Base-by-base conservation (phyloP, 2,888 invertebrate genomes). In the Euproctis similis region DNA sequence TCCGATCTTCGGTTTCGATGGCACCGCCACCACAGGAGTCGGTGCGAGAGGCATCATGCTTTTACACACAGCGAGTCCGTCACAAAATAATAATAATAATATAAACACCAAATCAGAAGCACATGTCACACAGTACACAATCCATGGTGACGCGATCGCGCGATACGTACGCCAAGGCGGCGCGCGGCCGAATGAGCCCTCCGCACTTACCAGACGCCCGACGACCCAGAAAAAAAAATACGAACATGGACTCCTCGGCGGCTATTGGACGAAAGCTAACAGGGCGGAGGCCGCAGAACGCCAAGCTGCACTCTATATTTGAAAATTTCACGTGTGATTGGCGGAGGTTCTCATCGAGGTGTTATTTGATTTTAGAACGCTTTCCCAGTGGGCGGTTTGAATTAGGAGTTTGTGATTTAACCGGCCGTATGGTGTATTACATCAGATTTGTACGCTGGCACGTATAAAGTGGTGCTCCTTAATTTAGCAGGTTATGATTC, bases 11-110 rank as follows among this genome's bases (percentile, higher is more conserved):
- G 96, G 95, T 85, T 94, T 95, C 56, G 92, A 92, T 70, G 94
- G 93, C 88, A 95, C 92, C 85, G 94, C 92, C 82, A 93, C 92
- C 82, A 94, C 92, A 86, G 94, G 93, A 75, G 94, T 94, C 87
- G 94, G 94, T 89, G 95, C 94, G 89, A 95, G 90, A 87, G 95
- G 95, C 95, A 95, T 94, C 95, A 95, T 95, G 87, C 87, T 90
- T 80, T 70, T 53, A 49, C 68, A 67, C 75, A 69, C 67, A 67
- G 61, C 64, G 53, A 49, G 72, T 75, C 74, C 68, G 74, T 59
- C 77, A 82, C 80, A 71, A 73, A 67, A 64, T 45, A 50, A 47
- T 42, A 38, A 36, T 73, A 67, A 64, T 45, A 50, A 47, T 42
- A 38, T 34, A 62, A 71, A 65, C 66, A 69, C 67, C 56, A 67